These are phyloP conservation scores for Diplolepis rosae DNA, from an alignment of 2,888 invertebrate species.

Conservation along the genomic window DNA sequence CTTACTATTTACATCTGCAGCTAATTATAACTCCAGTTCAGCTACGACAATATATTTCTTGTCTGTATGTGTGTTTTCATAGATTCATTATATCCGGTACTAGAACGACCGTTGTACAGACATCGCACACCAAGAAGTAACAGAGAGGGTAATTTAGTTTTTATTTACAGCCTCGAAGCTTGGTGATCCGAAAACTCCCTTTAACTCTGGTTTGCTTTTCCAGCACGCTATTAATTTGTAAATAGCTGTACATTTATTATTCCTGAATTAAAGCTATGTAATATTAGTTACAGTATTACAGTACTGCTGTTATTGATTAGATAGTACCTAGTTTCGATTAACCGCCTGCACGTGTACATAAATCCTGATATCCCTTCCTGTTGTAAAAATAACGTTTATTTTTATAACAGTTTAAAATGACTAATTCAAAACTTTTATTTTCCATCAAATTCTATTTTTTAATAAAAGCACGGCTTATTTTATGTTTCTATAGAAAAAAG, in stretches of 20 bases:
- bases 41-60: not conserved
- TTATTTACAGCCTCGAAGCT: not conserved
- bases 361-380: not conserved
- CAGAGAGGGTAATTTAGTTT: slow-evolving; percentile 75
- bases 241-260: not conserved
- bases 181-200: not conserved
- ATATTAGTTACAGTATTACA: not conserved
- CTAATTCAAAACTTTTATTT: too few species aligned
- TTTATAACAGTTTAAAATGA: too few species aligned
- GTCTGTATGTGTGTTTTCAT: slow-evolving; percentile 63
- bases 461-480: too few species aligned
- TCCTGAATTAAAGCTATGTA: not conserved
- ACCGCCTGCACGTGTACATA: not conserved
- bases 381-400: not conserved
- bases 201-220: not conserved
- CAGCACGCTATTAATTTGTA: not conserved
- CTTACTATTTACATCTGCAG: slow-evolving; percentile 40
- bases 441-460: too few species aligned
- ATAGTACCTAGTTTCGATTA: not conserved
- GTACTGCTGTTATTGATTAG: not conserved
- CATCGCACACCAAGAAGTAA: slow-evolving; percentile 75
- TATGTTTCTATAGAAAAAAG: too few species aligned
- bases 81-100: slow-evolving; percentile 75
- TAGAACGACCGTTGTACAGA: slow-evolving; percentile 74
- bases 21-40: slow-evolving; percentile 46